Conservation (phyloP, 2,113 vertebrate genomes). For the Catharus fuscescens region DNA sequence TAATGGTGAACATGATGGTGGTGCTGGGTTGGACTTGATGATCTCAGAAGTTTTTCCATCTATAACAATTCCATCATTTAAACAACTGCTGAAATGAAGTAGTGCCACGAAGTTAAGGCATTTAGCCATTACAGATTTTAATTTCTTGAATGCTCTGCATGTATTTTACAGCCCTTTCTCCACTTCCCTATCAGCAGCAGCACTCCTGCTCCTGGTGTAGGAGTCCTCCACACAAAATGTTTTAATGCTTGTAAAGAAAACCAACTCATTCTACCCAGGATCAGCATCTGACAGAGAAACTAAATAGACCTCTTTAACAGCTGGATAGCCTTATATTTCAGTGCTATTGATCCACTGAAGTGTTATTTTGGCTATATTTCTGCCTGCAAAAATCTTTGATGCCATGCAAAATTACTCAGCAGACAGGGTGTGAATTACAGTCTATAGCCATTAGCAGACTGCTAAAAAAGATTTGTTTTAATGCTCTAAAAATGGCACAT, state of each 20-base stretch:
- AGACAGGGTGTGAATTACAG: conserved; percentile 34
- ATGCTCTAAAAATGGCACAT: not conserved
- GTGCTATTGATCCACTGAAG: conserved; percentile 65
- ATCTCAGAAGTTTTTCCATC: not conserved
- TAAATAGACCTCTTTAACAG: conserved; percentile 65
- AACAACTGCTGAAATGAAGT: not conserved
- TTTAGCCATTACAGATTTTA: not conserved
- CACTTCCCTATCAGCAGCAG: not conserved
- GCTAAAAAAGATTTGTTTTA: not conserved
- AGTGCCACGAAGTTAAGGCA: not conserved
- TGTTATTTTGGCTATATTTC: conserved; percentile 62
- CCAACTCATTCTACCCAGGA: not conserved
- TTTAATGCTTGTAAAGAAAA: not conserved
- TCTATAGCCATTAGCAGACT: conserved; percentile 9
- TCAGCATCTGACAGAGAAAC: conserved; percentile 10
- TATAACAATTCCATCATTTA: not conserved
- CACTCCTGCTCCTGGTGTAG: not conserved
- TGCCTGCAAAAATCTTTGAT: conserved; percentile 64
- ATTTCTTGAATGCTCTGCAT: not conserved
- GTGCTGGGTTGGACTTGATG: not conserved
- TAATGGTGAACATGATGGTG: not conserved
- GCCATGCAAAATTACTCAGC: conserved; percentile 51
- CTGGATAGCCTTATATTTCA: conserved; percentile 66
- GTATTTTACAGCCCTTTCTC: not conserved
- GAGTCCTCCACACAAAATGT: not conserved